Evolutionary conservation across 2,113 vertebrate genomes (phyloP).

Genomic region (Cephalopholis sonnerati): DNA sequence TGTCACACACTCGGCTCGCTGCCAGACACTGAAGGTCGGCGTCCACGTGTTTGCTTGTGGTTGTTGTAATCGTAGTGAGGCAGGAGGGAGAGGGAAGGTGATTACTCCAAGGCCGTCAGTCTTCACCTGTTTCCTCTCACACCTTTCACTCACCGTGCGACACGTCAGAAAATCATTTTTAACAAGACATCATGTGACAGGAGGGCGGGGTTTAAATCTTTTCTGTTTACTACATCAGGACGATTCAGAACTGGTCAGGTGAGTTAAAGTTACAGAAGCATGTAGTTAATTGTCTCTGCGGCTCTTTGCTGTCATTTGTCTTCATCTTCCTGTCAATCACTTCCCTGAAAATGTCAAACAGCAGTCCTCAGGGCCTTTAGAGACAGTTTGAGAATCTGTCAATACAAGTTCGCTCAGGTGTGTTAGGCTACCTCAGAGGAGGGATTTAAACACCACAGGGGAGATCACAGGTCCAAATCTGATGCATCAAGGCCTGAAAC

Average conservation of each 20-base stretch:
- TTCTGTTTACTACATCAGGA: too few species aligned
- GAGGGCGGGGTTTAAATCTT: not conserved
- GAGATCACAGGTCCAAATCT: not conserved
- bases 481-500: too few species aligned
- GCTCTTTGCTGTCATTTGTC: not conserved
- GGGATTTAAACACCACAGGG: not conserved
- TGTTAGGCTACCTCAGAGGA: not conserved
- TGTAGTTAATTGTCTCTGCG: not conserved
- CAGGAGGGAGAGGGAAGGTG: not conserved
- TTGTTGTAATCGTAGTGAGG: not conserved
- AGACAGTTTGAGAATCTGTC: not conserved
- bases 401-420: not conserved
- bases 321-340: slow-evolving; percentile 10
- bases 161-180: not conserved
- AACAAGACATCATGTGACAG: not conserved
- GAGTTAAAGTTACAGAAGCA: not conserved
- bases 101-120: not conserved
- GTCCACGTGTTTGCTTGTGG: not conserved
- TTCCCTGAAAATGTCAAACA: not conserved
- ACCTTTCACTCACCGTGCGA: not conserved
- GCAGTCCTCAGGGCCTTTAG: too few species aligned
- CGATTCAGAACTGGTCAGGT: slow-evolving; percentile 20
- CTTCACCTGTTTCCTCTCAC: slow-evolving; percentile 9
- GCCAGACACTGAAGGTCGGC: slow-evolving; percentile 19
- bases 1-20: slow-evolving; percentile 4